Percentiles rank a stretch among this genome's conserved stretches.
Conservation (phyloP, 2,113 vertebrate species). For the Atractosteus spatula region DNA sequence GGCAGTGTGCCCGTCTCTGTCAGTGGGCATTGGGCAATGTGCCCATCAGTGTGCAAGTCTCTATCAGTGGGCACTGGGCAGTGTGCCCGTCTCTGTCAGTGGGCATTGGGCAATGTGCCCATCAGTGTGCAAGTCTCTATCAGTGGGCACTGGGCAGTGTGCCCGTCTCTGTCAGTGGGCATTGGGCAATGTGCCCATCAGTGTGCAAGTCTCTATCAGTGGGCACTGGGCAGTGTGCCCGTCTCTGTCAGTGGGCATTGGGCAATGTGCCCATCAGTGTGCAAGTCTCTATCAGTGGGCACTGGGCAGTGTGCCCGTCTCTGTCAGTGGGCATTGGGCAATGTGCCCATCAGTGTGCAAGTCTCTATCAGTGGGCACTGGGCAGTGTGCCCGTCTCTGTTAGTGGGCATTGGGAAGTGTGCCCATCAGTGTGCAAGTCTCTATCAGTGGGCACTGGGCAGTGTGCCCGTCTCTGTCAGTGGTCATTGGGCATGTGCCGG, state of each 20-base stretch:
- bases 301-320: not conserved
- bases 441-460: constrained; percentile 57
- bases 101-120: too few relatives aligned
- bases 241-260: not conserved
- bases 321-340: not conserved
- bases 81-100: too few relatives aligned
- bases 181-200: too few relatives aligned
- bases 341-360: not conserved
- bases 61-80: too few relatives aligned
- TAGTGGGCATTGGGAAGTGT: not conserved
- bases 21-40: too few relatives aligned
- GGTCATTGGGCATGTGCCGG: constrained; percentile 67
- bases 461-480: constrained; percentile 59
- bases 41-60: too few relatives aligned
- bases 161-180: too few relatives aligned
- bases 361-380: constrained; percentile 2
- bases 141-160: too few relatives aligned
- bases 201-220: not conserved
- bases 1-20: too few relatives aligned
- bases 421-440: not conserved
- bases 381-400: not conserved
- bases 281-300: not conserved
- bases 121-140: too few relatives aligned
- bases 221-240: constrained; percentile 5
- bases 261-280: not conserved